These are phyloP conservation scores for Musca domestica DNA, from an alignment of 1,140 invertebrate species.

Conservation along the genomic window DNA sequence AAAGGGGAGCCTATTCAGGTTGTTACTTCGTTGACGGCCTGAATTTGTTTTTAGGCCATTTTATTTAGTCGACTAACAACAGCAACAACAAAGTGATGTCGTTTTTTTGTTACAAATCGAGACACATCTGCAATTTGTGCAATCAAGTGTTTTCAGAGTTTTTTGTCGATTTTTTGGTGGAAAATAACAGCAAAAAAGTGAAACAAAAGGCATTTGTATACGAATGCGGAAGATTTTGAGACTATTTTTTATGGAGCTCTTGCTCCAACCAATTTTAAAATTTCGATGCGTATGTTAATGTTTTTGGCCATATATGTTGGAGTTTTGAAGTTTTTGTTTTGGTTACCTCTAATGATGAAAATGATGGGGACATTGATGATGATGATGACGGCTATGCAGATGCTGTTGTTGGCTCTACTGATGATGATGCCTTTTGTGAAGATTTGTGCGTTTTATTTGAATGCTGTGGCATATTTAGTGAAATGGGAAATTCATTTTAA, in stretches of 20 bases:
- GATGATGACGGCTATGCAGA: no score
- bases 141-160: slow-evolving; percentile 7
- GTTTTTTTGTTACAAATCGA: neutral
- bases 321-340: neutral
- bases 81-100: no score
- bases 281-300: slow-evolving; percentile 18
- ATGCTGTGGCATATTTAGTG: no score
- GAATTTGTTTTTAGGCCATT: no score
- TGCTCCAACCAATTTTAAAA: no score
- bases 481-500: no score
- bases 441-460: no score
- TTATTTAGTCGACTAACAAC: no score
- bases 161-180: neutral
- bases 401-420: no score
- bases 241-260: neutral
- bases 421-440: no score
- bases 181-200: no score
- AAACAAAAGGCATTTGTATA: neutral
- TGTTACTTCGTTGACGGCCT: no score
- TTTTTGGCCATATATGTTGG: neutral
- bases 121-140: slow-evolving; percentile 19
- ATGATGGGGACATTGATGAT: neutral
- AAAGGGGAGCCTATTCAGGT: neutral
- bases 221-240: slow-evolving; percentile 16
- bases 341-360: neutral